Evolutionary conservation across 2,797 vertebrate genomes (phyloP), one percentile per base, ranked within the genome.

Genomic region (Danio tinwini): DNA sequence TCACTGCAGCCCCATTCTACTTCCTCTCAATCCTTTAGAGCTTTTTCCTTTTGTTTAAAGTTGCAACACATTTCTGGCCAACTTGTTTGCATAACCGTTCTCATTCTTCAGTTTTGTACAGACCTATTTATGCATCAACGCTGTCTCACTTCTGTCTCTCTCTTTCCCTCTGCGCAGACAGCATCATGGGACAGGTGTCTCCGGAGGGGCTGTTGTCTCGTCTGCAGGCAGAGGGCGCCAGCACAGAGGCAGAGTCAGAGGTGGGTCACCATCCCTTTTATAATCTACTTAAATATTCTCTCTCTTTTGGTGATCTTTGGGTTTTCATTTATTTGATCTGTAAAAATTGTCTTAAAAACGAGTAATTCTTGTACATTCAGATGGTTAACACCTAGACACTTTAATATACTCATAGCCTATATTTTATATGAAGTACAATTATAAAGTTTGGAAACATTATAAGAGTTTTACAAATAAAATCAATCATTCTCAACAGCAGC

Each of bases 191-290:
- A 0, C 90, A 92, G 0, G 85, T 94, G 83, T 94, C 95, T 78
- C 95, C 95, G 0, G 95, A 93, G 77, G 91, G 92, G 0, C 84
- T 98, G 84, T 89, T 96, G 87, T 93, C 94, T 83, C 94, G 95
- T 52, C 92, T 98, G 80, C 96, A 97, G 90, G 88, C 93, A 40
- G 96, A 97, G 89, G 95, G 96, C 86, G 88, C 95, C 89, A 97
- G 93, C 86, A 94, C 95, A 0, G 97, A 98, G 85, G 93, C 91
- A 45, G 96, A 98, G 80, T 97, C 97, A 0, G 97, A 98, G 96
- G 97, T 98, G 53, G 91, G 92, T 16, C 7, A 5, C 7, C 11
- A 16, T 16, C 6, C 59, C 5, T 3, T 61, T 74, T n/a, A 69
- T 37, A 0, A 29, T 72, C 1, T 3, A 14, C 47, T n/a, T 78